A percentile compares a stretch with the other conserved stretches of the same genome.
Evolutionary conservation across 2,797 vertebrate species (phyloP).

Genomic region (Mycteria americana): DNA sequence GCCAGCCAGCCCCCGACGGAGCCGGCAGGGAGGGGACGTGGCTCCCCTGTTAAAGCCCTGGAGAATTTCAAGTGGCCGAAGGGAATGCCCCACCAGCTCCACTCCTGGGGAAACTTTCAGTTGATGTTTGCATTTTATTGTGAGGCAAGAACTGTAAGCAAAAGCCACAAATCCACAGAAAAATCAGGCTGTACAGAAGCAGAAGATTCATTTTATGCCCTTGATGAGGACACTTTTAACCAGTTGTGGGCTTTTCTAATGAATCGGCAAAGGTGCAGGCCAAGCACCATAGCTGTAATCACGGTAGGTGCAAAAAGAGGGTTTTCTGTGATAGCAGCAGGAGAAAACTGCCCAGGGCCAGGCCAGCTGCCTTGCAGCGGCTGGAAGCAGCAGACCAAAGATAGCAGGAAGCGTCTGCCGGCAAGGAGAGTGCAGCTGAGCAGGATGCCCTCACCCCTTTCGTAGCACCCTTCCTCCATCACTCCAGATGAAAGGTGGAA

Average conservation of each 20-base stretch:
- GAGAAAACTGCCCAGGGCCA: background rate
- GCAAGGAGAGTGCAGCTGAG: background rate
- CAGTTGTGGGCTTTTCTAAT: background rate
- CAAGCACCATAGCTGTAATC: background rate
- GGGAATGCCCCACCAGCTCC: background rate
- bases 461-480: background rate
- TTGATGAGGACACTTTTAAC: background rate
- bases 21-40: accelerated
- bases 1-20: background rate
- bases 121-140: background rate
- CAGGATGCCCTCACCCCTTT: background rate
- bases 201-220: accelerated
- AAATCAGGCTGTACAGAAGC: background rate
- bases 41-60: background rate
- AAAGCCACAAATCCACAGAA: background rate
- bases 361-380: background rate
- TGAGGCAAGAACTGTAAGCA: background rate
- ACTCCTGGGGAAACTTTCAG: background rate
- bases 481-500: background rate
- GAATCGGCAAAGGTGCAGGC: background rate
- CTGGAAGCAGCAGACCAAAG: background rate
- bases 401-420: background rate
- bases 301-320: background rate
- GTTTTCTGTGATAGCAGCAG: background rate
- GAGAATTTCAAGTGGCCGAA: background rate